Conservation (phyloP, 2,113 vertebrate genomes). For the Leptocoma aspasia region DNA sequence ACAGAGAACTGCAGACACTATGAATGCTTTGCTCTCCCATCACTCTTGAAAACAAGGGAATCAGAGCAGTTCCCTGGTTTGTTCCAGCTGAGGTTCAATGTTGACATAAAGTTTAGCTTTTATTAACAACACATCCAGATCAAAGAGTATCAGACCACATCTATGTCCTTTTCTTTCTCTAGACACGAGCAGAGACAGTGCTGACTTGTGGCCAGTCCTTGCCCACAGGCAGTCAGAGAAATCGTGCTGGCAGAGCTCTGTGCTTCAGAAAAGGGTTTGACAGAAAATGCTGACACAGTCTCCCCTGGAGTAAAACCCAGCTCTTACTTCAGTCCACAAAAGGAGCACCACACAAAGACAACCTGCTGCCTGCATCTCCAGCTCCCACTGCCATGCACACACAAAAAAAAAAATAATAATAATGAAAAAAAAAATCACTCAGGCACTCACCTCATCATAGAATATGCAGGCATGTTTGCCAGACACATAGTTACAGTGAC, state of each 20-base stretch:
- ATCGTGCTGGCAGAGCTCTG: not conserved
- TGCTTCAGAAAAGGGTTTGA: slow-evolving; percentile 3
- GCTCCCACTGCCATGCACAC: not conserved
- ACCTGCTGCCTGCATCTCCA: slow-evolving; percentile 46
- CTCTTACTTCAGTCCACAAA: slow-evolving; percentile 37
- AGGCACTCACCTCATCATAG: slow-evolving; percentile 89
- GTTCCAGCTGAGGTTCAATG: not conserved
- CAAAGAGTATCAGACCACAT: not conserved
- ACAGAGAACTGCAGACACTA: not conserved
- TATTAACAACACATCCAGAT: not conserved
- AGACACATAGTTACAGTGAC: slow-evolving; percentile 96
- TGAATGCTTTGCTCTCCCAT: not conserved
- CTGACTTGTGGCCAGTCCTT: slow-evolving; percentile 12
- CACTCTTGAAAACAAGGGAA: not conserved
- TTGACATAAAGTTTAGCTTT: not conserved
- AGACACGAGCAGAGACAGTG: not conserved
- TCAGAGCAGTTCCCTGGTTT: not conserved
- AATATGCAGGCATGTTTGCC: slow-evolving; percentile 99
- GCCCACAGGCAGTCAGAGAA: slow-evolving; percentile 13
- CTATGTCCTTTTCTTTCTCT: not conserved
- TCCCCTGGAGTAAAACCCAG: not conserved
- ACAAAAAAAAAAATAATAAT: not conserved
- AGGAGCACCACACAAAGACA: slow-evolving; percentile 48
- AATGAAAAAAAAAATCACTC: not conserved
- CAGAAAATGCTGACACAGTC: slow-evolving; percentile 42